Evolutionary conservation across 2,888 invertebrate species (phyloP).

Genomic region (Caenorhabditis auriculariae): DNA sequence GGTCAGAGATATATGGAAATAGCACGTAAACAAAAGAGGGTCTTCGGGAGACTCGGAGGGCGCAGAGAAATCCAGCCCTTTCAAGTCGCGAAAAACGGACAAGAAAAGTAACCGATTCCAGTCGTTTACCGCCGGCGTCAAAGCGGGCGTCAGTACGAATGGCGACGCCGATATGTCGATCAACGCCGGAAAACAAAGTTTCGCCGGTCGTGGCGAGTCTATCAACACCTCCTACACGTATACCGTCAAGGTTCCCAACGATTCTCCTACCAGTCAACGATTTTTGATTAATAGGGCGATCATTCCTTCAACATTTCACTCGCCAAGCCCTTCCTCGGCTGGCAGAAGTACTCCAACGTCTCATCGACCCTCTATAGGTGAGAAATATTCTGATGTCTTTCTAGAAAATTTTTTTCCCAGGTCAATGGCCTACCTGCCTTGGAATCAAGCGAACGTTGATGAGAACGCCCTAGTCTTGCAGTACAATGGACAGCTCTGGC

Average conservation of each 20-base stretch:
- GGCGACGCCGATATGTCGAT: constrained; percentile 55
- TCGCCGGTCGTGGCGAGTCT: constrained; percentile 54
- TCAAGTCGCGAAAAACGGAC: too few species aligned
- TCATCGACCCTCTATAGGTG: constrained; percentile 28
- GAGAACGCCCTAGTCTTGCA: constrained; percentile 54
- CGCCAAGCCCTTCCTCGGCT: constrained; percentile 79
- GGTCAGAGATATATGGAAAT: too few species aligned
- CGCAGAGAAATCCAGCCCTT: too few species aligned
- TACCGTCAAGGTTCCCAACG: constrained; percentile 38
- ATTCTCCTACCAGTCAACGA: constrained; percentile 1
- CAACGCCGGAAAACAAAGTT: constrained; percentile 43
- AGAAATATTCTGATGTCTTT: not conserved
- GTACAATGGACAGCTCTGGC: constrained; percentile 45
- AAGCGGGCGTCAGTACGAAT: constrained; percentile 56
- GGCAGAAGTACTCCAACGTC: constrained; percentile 64
- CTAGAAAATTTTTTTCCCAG: constrained; percentile 9
- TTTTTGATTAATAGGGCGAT: constrained; percentile 68
- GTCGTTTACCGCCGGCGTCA: constrained; percentile 49
- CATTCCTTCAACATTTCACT: constrained; percentile 80
- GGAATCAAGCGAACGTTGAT: constrained; percentile 56
- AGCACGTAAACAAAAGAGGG: too few species aligned
- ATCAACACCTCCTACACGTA: constrained; percentile 52
- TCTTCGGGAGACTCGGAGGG: too few species aligned
- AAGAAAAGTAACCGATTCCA: constrained; percentile 5
- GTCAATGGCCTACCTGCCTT: constrained; percentile 49